These are phyloP conservation scores for Eidolon helvum DNA, from an alignment of 2,113 vertebrate species.

Conservation along the genomic window DNA sequence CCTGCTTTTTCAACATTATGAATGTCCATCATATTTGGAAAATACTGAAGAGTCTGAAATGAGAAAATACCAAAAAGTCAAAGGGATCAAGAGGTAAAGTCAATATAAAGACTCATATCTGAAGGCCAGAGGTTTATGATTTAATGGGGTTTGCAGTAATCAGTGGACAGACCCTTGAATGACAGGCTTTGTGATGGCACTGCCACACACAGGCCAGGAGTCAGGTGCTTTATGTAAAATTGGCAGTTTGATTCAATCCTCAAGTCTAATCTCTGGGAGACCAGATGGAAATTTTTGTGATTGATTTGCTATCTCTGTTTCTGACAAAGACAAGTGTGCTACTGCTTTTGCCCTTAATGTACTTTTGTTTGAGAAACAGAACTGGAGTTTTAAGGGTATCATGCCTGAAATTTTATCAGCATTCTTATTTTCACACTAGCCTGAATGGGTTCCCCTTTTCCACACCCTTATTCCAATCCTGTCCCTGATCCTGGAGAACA, in stretches of 20 bases:
- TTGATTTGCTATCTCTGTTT: slow-evolving; percentile 31
- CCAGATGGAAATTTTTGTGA: slow-evolving; percentile 40
- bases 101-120: neutral
- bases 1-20: neutral
- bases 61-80: slow-evolving; percentile 4
- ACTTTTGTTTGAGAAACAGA: slow-evolving; percentile 32
- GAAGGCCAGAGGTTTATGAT: neutral
- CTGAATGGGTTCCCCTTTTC: neutral
- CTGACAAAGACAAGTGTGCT: slow-evolving; percentile 21
- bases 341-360: neutral
- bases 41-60: neutral
- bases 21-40: neutral
- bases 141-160: neutral
- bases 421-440: neutral
- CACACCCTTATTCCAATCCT: neutral
- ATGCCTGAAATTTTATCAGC: neutral
- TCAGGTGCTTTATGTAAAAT: neutral
- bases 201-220: rapidly evolving
- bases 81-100: neutral
- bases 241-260: neutral
- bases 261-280: slow-evolving; percentile 5
- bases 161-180: neutral
- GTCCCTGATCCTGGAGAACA: neutral
- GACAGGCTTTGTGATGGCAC: neutral
- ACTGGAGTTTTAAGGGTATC: neutral